These are phyloP conservation scores for Chascanopsetta lugubris DNA, from an alignment of 2,113 vertebrate genomes.

Conservation along the genomic window DNA sequence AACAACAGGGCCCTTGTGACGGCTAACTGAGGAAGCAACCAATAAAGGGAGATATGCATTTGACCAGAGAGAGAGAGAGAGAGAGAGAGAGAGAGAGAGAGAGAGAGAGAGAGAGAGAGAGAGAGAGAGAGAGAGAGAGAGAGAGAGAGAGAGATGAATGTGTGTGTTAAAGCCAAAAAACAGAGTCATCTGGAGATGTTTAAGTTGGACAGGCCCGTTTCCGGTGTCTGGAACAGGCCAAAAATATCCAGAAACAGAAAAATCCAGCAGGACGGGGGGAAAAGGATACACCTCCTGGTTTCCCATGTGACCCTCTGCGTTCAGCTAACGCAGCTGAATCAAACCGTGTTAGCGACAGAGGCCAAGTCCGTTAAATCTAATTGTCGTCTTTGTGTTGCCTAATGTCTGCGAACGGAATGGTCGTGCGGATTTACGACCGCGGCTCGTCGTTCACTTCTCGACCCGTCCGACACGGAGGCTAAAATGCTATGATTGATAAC, in stretches of 20 bases:
- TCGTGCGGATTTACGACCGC: too few relatives aligned
- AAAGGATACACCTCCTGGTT: slow-evolving; percentile 57
- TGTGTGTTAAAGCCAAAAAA: slow-evolving; percentile 61
- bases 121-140: slow-evolving; percentile 40
- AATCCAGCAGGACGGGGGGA: slow-evolving; percentile 52
- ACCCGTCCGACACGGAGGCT: neutral
- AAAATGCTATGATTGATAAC: neutral
- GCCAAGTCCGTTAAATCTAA: slow-evolving; percentile 37
- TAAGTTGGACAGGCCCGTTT: slow-evolving; percentile 80
- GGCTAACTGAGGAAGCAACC: slow-evolving; percentile 69
- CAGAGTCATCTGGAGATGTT: slow-evolving; percentile 82
- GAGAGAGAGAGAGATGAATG: slow-evolving; percentile 35
- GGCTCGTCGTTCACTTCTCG: too few relatives aligned
- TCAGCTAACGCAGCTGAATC: slow-evolving; percentile 54
- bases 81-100: slow-evolving; percentile 38
- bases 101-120: slow-evolving; percentile 40
- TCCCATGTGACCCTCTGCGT: slow-evolving; percentile 60
- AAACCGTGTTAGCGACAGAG: slow-evolving; percentile 12
- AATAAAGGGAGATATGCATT: slow-evolving; percentile 69
- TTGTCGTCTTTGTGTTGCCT: slow-evolving; percentile 29
- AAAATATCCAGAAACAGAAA: slow-evolving; percentile 75
- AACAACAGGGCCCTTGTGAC: slow-evolving; percentile 69
- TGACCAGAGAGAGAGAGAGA: slow-evolving; percentile 43
- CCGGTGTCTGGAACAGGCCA: slow-evolving; percentile 77
- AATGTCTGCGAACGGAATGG: slow-evolving; percentile 19